Percentiles rank a stretch among this genome's conserved stretches.
These are phyloP conservation scores for Bradypus variegatus DNA, from an alignment of 2,797 vertebrate genomes.

Conservation along the genomic window DNA sequence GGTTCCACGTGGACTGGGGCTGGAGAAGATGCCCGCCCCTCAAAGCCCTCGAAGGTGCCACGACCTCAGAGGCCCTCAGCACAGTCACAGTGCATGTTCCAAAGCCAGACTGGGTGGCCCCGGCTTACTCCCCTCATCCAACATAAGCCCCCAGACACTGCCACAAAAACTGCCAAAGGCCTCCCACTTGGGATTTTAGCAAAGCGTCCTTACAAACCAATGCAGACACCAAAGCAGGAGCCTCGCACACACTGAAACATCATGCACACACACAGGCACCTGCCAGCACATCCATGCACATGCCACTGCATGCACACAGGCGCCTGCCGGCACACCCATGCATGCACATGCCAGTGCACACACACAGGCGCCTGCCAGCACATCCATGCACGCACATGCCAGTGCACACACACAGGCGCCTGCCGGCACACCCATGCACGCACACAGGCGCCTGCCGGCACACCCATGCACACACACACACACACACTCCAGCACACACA, in stretches of 20 bases:
- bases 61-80: no score
- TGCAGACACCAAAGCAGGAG: neutral
- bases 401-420: neutral
- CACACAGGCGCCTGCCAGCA: no score
- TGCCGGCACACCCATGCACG: no score
- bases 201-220: rapidly evolving
- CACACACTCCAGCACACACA: constrained; percentile 26
- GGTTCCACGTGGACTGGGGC: neutral
- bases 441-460: neutral
- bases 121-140: rapidly evolving
- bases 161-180: neutral
- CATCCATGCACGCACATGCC: neutral
- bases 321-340: no score
- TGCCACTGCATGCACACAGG: neutral
- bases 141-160: rapidly evolving
- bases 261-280: neutral
- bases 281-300: no score
- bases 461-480: neutral
- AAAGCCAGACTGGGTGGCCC: neutral
- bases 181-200: rapidly evolving
- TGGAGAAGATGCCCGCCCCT: neutral
- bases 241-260: rapidly evolving
- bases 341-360: neutral
- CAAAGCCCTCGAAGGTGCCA: neutral
- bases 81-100: rapidly evolving